Evolutionary conservation across 2,888 invertebrate genomes (phyloP).

Genomic region (Torymus auratus): DNA sequence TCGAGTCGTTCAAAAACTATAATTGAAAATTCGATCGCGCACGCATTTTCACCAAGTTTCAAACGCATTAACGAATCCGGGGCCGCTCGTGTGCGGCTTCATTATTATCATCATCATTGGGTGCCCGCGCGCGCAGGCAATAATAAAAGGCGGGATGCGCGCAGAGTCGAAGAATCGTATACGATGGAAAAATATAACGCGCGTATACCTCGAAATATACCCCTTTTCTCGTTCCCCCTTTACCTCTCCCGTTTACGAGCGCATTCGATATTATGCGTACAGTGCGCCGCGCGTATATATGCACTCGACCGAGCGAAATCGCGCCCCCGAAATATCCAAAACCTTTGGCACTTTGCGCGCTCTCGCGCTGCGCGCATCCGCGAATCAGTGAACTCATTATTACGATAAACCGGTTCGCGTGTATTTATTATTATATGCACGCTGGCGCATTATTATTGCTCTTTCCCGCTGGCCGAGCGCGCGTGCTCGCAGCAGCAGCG

Average conservation of each 20-base stretch:
- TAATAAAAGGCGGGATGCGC: constrained; percentile 25
- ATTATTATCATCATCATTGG: constrained; percentile 51
- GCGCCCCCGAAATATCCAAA: constrained; percentile 34
- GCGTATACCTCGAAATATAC: not conserved
- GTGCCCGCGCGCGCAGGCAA: constrained; percentile 25
- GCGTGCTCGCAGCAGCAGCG: not conserved
- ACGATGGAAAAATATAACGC: constrained; percentile 45
- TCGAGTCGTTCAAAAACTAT: constrained; percentile 43
- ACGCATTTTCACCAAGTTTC: constrained; percentile 23
- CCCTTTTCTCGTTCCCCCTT: not conserved
- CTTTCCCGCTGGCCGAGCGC: constrained; percentile 61
- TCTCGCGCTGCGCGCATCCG: constrained; percentile 9
- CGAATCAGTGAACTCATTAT: constrained; percentile 72
- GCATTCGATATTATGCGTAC: constrained; percentile 9
- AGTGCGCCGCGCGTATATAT: constrained; percentile 1
- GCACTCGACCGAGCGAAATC: constrained; percentile 38
- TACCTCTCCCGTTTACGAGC: not conserved
- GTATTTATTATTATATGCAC: constrained; percentile 69
- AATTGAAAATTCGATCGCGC: constrained; percentile 42
- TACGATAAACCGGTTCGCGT: constrained; percentile 68
- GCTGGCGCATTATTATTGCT: constrained; percentile 66
- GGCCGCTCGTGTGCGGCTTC: constrained; percentile 25
- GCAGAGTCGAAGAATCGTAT: constrained; percentile 28
- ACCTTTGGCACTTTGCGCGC: constrained; percentile 46
- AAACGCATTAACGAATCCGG: constrained; percentile 48